Evolutionary conservation across 2,888 invertebrate species (phyloP), one percentile per base, ranked within the genome.

Genomic region (Andrena marginata): DNA sequence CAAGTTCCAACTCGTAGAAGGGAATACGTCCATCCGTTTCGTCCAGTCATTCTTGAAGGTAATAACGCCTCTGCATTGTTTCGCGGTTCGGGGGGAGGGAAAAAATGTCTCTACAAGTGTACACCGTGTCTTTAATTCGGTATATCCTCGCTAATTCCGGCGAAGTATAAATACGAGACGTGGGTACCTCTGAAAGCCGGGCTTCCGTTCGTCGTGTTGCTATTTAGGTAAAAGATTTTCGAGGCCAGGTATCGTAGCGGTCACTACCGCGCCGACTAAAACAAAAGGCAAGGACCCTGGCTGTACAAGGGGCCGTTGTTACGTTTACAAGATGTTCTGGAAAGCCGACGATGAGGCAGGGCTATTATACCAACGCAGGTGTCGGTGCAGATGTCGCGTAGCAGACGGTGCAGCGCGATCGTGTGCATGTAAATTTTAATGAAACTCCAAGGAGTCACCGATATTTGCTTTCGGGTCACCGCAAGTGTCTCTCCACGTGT

Each of bases 361-460:
- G 70, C 80, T 80, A 86, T 87, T 88, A 85, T 85, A 85, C 63
- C 80, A 82, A 77, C 88, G 89, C 91, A 91, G 91, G 91, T 91
- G 91, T 87, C 82, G 77, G 72, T 89, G 89, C 91, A 91, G 90
- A 91, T 91, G 91, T 89, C 85, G 84, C 81, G 75, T 71, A 84
- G 77, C 87, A 85, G 74, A 77, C 85, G 85, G 80, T 74, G 80
- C 76, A 74, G 63, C 48, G 59, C 69, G 74, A 73, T 76, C 79
- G 80, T 51, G 63, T 69, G 63, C 77, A 77, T 63, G 80, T 65
- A 85, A 85, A 85, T 85, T 87, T 84, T 85, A 84, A 85, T 83
- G 73, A 82, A 75, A 84, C 60, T 33, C 33, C 42, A 10, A 42
- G 31, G 35, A 59, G 31, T 35, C 56, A 48, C 23, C 63, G 8